Evolutionary conservation across 2,797 vertebrate species (phyloP), one percentile per base, ranked within the genome.

Genomic region (Steatocranus sp.): DNA sequence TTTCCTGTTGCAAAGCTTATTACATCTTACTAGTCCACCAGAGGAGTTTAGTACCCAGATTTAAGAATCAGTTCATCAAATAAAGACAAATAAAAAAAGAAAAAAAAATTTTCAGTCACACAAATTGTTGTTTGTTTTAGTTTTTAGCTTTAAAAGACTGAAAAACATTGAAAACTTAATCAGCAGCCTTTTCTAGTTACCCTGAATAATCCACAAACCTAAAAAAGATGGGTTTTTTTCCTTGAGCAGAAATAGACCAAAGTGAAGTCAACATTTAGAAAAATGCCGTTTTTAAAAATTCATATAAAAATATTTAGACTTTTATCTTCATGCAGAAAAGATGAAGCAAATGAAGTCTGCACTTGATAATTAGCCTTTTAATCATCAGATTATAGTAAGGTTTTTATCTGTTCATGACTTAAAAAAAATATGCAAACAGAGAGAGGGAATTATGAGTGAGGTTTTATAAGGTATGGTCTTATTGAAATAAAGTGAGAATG

Each of bases 31-130:
- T 58, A 58, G 32, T 63, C 32, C 25, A 61, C 27, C 38, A 70
- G n/a, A 73, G 15, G 38, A 20, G 9, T 76, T 83, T 66, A 78
- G 66, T 81, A 32, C 23, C 14, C 14, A 41, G 30, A 78, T 83
- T 50, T 32, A 80, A 75, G 63, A 68, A 75, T 84, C 58, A 41
- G 38, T 78, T 83, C 4, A 75, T 34, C 49, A 30, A 34, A 68
- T 61, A n/a, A 61, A 61, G 34, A 34, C 27, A 58, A 58, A 58
- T 11, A 14, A 53, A 76, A 34, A 11, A 11, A n/a, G 43, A 66
- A 56, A 43, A 49, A 34, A 4, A 17, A 1, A 5, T 73, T 78
- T 50, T 58, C n/a, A 46, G 17, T 54, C 34, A 51, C 14, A n/a
- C 14, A 18, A 76, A 11, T 50, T 76, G 56, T 61, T n/a, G 18